Evolutionary conservation across 2,888 invertebrate genomes (phyloP).

Genomic region (Catonia carolina): DNA sequence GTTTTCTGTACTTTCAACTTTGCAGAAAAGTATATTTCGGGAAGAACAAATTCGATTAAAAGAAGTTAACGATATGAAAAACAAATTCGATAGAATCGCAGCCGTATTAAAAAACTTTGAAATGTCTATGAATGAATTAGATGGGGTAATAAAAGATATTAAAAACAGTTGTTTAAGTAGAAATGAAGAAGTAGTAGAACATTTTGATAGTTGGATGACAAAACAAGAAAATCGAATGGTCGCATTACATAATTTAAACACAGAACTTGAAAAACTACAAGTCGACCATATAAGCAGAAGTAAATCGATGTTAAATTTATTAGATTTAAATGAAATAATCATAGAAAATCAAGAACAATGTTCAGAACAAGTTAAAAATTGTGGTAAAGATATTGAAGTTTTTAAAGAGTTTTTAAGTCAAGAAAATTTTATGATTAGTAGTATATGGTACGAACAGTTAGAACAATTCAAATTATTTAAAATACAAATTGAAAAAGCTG

Average conservation of each 20-base stretch:
- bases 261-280: conserved; percentile 22
- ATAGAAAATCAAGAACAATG: conserved; percentile 22
- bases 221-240: conserved; percentile 18
- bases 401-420: conserved; percentile 23
- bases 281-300: conserved; percentile 20
- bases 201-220: conserved; percentile 20
- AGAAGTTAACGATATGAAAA: conserved; percentile 18
- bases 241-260: conserved; percentile 13
- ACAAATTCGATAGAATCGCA: conserved; percentile 15
- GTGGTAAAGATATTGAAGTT: conserved; percentile 12
- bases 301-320: conserved; percentile 19
- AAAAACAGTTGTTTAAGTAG: conserved; percentile 4
- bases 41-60: conserved; percentile 21
- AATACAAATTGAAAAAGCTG: conserved; percentile 13
- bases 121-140: conserved; percentile 12
- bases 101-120: conserved; percentile 14
- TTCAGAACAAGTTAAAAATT: conserved; percentile 20
- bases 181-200: conserved; percentile 20
- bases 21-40: conserved; percentile 2
- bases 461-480: conserved; percentile 18
- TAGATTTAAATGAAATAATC: conserved; percentile 23
- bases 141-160: conserved; percentile 11
- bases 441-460: conserved; percentile 21
- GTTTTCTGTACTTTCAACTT: conserved; percentile 17
- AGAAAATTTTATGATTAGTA: conserved; percentile 24